Evolutionary conservation across 2,888 invertebrate species (phyloP).

Genomic region (Pseudoips prasinana): DNA sequence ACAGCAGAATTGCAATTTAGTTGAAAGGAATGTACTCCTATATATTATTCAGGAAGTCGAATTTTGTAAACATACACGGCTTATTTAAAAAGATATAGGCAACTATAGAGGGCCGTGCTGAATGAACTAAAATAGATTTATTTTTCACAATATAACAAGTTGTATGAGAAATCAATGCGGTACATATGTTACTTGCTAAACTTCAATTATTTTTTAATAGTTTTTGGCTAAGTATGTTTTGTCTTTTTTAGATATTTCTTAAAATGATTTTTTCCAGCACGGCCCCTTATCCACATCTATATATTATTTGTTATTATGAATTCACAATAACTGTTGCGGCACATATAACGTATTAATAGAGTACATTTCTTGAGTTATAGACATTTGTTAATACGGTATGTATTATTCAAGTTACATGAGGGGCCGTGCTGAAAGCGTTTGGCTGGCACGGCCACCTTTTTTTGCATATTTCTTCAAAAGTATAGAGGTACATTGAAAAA

Average conservation of each 20-base stretch:
- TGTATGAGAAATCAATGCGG: conserved; percentile 2
- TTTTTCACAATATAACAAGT: conserved; percentile 2
- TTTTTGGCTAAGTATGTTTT: conserved; percentile 2
- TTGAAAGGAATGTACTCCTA: conserved; percentile 2
- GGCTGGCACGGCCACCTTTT: conserved; percentile 2
- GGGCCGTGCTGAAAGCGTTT: conserved; percentile 2
- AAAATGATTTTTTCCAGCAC: conserved; percentile 2
- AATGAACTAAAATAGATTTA: conserved; percentile 2
- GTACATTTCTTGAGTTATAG: conserved; percentile 1
- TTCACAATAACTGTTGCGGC: conserved; percentile 1
- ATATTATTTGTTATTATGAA: conserved; percentile 1
- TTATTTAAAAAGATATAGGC: conserved; percentile 2
- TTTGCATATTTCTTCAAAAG: conserved; percentile 1
- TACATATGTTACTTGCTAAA: conserved; percentile 2
- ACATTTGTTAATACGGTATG: conserved; percentile 1
- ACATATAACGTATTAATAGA: conserved; percentile 1
- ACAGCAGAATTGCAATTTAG: conserved; percentile 2
- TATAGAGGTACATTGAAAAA: conserved; percentile 1
- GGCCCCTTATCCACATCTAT: neutral
- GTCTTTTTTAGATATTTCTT: conserved; percentile 2
- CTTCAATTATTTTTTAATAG: conserved; percentile 2
- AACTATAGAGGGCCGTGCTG: conserved; percentile 2
- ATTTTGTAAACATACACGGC: conserved; percentile 2
- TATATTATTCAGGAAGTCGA: conserved; percentile 2
- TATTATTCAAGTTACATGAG: conserved; percentile 1